phyloP scores from a whole-genome alignment of 2,888 invertebrate genomes.

The Standfussiana lucernea region DNA sequence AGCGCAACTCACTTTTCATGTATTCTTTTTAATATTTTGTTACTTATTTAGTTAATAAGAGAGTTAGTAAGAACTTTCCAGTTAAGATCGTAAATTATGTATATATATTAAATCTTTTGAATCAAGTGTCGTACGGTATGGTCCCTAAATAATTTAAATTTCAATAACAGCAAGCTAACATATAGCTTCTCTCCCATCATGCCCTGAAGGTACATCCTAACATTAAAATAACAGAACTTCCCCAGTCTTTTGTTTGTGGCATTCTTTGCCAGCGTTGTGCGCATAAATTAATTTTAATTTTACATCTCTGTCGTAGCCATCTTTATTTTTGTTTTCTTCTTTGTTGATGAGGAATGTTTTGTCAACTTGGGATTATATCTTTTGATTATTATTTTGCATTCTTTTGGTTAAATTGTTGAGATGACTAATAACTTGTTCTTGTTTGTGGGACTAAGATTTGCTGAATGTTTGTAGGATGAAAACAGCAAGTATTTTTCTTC shows the following conservation, averaged over 20 bases:
- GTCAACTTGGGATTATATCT: slow-evolving; percentile 70
- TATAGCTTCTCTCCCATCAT: slow-evolving; percentile 3
- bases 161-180: not conserved
- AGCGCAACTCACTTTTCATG: not conserved
- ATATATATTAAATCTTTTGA: not conserved
- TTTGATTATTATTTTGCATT: slow-evolving; percentile 62
- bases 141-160: not conserved
- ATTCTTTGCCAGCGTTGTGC: slow-evolving; percentile 79
- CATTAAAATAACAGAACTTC: slow-evolving; percentile 74
- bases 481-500: not conserved
- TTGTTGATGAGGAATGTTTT: slow-evolving; percentile 73
- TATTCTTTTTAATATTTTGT: not conserved
- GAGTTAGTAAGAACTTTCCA: too few relatives aligned
- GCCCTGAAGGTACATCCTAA: slow-evolving; percentile 34
- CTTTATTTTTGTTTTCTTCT: slow-evolving; percentile 63
- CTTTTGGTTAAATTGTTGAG: slow-evolving; percentile 42
- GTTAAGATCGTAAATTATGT: not conserved
- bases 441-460: not conserved
- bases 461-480: not conserved
- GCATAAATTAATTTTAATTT: slow-evolving; percentile 82
- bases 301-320: slow-evolving; percentile 69
- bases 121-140: not conserved
- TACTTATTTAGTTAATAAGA: too few relatives aligned
- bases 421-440: slow-evolving; percentile 8
- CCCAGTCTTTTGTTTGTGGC: slow-evolving; percentile 80